Evolutionary conservation across 2,113 vertebrate species (phyloP).

Genomic region (Phasianus colchicus): DNA sequence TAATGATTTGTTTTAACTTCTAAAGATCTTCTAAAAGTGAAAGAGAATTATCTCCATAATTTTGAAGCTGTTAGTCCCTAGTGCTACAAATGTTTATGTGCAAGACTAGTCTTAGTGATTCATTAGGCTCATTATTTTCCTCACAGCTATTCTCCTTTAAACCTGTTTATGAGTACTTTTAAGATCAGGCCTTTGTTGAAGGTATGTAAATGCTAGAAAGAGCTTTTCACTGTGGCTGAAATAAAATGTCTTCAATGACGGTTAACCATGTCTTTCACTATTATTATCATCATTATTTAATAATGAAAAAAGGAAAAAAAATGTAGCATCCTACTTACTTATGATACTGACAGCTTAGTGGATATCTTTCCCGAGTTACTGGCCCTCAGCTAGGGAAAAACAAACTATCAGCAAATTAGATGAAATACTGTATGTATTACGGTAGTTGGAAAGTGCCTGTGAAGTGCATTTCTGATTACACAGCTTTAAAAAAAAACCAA

Average conservation of each 20-base stretch:
- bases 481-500: background rate
- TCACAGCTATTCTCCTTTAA: conserved; percentile 9
- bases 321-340: rapidly evolving
- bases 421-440: background rate
- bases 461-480: background rate
- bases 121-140: conserved; percentile 1
- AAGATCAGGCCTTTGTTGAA: conserved; percentile 11
- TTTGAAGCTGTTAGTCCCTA: conserved; percentile 9
- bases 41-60: background rate
- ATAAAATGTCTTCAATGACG: background rate
- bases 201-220: background rate
- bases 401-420: background rate
- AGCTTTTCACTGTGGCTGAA: background rate
- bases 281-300: background rate
- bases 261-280: background rate
- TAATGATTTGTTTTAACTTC: conserved; percentile 4
- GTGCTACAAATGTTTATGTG: conserved; percentile 29
- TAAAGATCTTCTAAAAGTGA: background rate
- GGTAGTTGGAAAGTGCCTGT: background rate
- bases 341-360: background rate
- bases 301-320: background rate
- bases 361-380: background rate
- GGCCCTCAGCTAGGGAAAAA: background rate
- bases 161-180: background rate
- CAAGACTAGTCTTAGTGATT: background rate